phyloP scores from a whole-genome alignment of 2,888 invertebrate genomes.

The Gnatocerus cornutus region DNA sequence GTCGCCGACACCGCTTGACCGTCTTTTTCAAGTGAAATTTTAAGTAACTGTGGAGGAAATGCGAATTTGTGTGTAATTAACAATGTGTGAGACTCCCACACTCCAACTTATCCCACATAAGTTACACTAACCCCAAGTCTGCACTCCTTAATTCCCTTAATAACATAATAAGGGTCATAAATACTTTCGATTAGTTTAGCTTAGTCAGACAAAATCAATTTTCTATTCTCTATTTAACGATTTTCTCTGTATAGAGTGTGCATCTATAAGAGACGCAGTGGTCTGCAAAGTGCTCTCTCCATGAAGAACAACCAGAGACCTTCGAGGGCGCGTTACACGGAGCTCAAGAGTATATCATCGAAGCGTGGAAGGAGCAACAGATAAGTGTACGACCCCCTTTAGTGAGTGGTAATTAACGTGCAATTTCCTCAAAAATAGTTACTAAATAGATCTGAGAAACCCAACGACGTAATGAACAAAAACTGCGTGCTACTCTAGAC shows the following conservation, averaged over 20 bases:
- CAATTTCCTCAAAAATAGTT: constrained; percentile 1
- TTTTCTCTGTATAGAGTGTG: constrained; percentile 64
- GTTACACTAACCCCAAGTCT: constrained; percentile 39
- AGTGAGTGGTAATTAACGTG: constrained; percentile 33
- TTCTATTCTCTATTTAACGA: background rate
- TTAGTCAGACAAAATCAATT: background rate
- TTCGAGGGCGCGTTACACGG: constrained; percentile 65
- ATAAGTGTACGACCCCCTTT: constrained; percentile 52
- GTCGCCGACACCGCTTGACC: constrained; percentile 11
- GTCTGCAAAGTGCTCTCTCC: constrained; percentile 57
- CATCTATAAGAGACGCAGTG: constrained; percentile 66
- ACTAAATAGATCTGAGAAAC: background rate
- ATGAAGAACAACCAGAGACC: constrained; percentile 58
- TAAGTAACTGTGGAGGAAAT: constrained; percentile 49
- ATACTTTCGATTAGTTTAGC: constrained; percentile 29
- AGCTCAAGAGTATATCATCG: constrained; percentile 63
- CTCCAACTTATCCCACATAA: constrained; percentile 22
- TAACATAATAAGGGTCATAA: constrained; percentile 25
- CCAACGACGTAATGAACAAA: background rate
- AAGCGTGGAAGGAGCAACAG: constrained; percentile 55
- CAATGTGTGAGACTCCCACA: constrained; percentile 31
- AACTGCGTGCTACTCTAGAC: background rate
- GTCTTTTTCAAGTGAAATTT: constrained; percentile 9
- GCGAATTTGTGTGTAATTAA: constrained; percentile 51
- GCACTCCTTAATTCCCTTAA: constrained; percentile 29